These are phyloP conservation scores for Pangasius larnaudii DNA, from an alignment of 2,797 vertebrate genomes.

Conservation along the genomic window DNA sequence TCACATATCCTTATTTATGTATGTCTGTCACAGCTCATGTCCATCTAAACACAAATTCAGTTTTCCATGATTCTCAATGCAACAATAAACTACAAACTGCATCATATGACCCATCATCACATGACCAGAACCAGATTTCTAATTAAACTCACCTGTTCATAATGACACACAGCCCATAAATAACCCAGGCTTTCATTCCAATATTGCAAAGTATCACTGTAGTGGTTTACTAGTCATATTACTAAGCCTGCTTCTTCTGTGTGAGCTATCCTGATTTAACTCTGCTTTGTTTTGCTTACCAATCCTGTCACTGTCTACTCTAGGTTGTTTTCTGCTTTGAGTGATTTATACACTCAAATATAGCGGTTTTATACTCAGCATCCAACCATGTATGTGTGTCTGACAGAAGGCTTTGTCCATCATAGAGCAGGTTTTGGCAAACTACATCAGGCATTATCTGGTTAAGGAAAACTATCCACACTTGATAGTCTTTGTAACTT, in stretches of 20 bases:
- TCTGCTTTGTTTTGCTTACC: background rate
- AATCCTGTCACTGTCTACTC: too few species aligned
- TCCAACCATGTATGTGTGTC: background rate
- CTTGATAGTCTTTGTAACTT: background rate
- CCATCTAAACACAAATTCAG: background rate
- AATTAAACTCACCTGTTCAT: background rate
- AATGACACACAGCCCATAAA: background rate
- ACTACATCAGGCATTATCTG: background rate
- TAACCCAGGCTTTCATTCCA: slow-evolving; percentile 3
- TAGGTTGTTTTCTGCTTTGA: background rate
- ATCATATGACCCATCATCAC: background rate
- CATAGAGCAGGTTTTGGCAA: background rate
- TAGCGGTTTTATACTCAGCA: background rate
- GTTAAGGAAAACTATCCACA: background rate
- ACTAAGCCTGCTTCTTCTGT: background rate
- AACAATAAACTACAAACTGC: background rate
- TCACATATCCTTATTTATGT: background rate
- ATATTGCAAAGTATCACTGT: background rate
- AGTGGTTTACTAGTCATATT: background rate
- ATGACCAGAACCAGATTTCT: background rate
- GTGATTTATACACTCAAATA: background rate
- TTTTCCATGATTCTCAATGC: background rate
- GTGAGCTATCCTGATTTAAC: background rate
- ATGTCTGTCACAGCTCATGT: background rate
- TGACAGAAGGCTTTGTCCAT: background rate